These are phyloP conservation scores for Macropodus opercularis DNA, from an alignment of 2,797 vertebrate genomes.

Conservation along the genomic window DNA sequence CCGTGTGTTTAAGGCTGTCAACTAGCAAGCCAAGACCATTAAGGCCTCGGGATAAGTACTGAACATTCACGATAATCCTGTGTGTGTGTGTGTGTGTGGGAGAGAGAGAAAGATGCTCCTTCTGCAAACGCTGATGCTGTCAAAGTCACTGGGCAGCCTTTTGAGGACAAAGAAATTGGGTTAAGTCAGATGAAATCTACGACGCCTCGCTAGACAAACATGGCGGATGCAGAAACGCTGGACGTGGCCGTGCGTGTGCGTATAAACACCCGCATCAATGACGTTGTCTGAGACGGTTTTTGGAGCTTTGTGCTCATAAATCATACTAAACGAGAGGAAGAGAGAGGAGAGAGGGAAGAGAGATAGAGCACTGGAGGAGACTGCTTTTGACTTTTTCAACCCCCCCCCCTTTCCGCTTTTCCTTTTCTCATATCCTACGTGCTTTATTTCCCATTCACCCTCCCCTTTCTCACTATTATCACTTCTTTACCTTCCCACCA, in stretches of 20 bases:
- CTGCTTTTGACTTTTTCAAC: slow-evolving; percentile 45
- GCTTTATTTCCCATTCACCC: not conserved
- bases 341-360: slow-evolving; percentile 17
- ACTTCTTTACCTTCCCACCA: not conserved
- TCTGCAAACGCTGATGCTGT: slow-evolving; percentile 26
- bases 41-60: slow-evolving; percentile 54
- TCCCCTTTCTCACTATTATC: not conserved
- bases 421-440: not conserved
- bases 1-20: slow-evolving; percentile 63
- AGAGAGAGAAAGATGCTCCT: too few species aligned
- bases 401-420: slow-evolving; percentile 26
- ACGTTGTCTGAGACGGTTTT: slow-evolving; percentile 56
- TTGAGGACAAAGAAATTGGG: slow-evolving; percentile 54
- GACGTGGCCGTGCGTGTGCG: slow-evolving; percentile 36
- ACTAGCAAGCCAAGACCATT: slow-evolving; percentile 52
- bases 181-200: slow-evolving; percentile 46
- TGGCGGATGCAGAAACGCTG: slow-evolving; percentile 14
- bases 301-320: slow-evolving; percentile 64
- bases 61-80: slow-evolving; percentile 32
- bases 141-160: slow-evolving; percentile 49
- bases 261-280: slow-evolving; percentile 65
- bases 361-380: slow-evolving; percentile 20
- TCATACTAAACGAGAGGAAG: slow-evolving; percentile 48
- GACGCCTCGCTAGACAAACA: slow-evolving; percentile 24
- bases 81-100: slow-evolving; percentile 12